Base-by-base conservation (phyloP, 2,797 vertebrate genomes). In the Pseudocheirus occidentalis region DNA sequence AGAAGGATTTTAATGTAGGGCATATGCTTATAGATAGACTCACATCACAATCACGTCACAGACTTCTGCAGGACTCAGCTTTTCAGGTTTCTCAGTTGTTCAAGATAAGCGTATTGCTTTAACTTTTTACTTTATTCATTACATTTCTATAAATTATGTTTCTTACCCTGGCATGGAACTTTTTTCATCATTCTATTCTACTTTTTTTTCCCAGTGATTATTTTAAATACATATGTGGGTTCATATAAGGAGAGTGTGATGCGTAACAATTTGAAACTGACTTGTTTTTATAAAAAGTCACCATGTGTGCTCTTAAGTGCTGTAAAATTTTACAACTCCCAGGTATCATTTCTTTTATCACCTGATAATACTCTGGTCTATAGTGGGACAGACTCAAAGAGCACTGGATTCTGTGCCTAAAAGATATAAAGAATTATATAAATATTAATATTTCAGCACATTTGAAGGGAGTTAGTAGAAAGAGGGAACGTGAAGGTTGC, bases 401-500 rank as follows among this genome's bases (percentile, higher is more conserved):
- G 81, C 92, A 91, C 87, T 89, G 62, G 57, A 87, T 56, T 40
- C 81, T 95, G 59, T 93, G 16, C 50, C 73, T 95, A 54, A 96
- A 94, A 95, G 94, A 92, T 53, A 87, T 0, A 55, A 53, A 90
- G 29, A 55, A 66, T 16, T 89, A 29, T 40, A 50, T 50, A 92
- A 58, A 66, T 92, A 90, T 91, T 96, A 52, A n/a, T 94, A 96
- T 93, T 73, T 62, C 6, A 87, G 1, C 5, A 90, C 55, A 3
- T 90, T 90, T 90, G 56, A 55, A 91, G 16, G 95, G 73, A 57
- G 91, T 57, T 92, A 53, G 52, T 87, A 53, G 14, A 58, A 58
- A 91, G 93, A 92, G 59, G 18, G 55, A 27, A 87, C 28, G 73
- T 87, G 34, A 94, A 92, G 73, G 56, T 92, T 40, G 50, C 92